These are phyloP conservation scores for Cerceris rybyensis DNA, from an alignment of 2,888 invertebrate species.

Conservation along the genomic window DNA sequence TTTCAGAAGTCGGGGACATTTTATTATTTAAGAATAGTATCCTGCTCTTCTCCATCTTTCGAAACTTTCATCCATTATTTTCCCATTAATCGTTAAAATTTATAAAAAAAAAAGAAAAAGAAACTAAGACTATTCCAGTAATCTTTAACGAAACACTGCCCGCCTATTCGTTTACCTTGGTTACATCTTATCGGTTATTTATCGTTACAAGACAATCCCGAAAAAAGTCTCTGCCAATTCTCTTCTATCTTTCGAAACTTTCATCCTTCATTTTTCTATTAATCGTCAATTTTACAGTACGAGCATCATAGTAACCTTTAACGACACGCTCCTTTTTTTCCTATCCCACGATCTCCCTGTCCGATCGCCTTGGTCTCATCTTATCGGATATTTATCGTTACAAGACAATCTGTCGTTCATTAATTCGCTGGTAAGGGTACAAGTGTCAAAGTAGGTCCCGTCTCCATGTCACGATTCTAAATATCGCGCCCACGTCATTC, in stretches of 20 bases:
- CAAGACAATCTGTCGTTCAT: neutral
- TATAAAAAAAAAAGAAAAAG: no score
- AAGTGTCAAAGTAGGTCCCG: constrained; percentile 30
- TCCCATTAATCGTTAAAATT: neutral
- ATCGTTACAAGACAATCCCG: neutral
- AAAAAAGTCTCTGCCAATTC: no score
- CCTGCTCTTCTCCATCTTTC: neutral
- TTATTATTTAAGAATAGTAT: constrained; percentile 20
- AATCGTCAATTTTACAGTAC: no score
- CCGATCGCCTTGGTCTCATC: neutral
- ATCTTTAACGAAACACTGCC: neutral
- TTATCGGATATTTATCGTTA: constrained; percentile 2
- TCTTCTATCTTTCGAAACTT: no score
- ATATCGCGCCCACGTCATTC: constrained; percentile 54
- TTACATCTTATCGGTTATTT: neutral
- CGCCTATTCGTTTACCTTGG: neutral
- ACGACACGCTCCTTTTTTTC: neutral
- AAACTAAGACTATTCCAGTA: neutral
- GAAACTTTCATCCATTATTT: neutral
- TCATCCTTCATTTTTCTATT: no score
- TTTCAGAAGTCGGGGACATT: constrained; percentile 11
- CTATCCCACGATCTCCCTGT: neutral
- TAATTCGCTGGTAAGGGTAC: constrained; percentile 3
- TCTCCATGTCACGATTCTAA: constrained; percentile 39
- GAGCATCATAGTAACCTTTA: neutral